Evolutionary conservation across 2,888 invertebrate genomes (phyloP), one percentile per base, ranked within the genome.

Genomic region (Cerastoderma edule): DNA sequence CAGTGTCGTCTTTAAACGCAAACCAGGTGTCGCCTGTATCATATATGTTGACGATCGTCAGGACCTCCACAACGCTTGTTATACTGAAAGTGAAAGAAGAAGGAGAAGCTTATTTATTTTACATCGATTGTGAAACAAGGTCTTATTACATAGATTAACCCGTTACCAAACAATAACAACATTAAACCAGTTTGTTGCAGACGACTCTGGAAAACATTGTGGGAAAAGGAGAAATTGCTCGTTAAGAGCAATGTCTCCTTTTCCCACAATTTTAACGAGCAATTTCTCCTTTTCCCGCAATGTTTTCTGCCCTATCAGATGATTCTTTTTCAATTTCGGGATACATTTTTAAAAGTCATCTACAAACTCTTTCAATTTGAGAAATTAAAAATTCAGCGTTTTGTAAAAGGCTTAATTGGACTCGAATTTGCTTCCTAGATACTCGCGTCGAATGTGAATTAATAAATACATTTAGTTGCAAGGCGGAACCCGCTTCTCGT

Each of bases 251-350:
- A 19, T 56, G 27, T 56, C 30, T 56, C 56, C 13, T 28, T 56
- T 56, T 56, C 30, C 30, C 56, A 30, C 30, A n/a, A n/a, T n/a
- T n/a, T n/a, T n/a, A n/a, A n/a, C n/a, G 10, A 30, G 56, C 30
- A 27, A 19, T 56, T 56, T 56, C 30, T 56, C 56, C 13, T 28
- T 56, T 56, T 56, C 30, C 30, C 56, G 16, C 30, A 56, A 56
- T 30, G 56, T 30, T 30, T 56, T 56, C 56, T 30, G n/a, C n/a
- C n/a, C n/a, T n/a, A n/a, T n/a, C n/a, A 56, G 6, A 54, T 5
- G 8, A 13, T 50, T 22, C 50, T 28, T 30, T 56, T 28, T 27
- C 16, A 56, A 19, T 3, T 8, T 3, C 24, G 22, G 6, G 10
- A 8, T 54, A 24, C 24, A 27, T 8, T 27, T 5, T 13, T 24